Evolutionary conservation across 53 echinoderm and acorn worm genomes (phyloP).

Genomic region (Zoroaster sp.): DNA sequence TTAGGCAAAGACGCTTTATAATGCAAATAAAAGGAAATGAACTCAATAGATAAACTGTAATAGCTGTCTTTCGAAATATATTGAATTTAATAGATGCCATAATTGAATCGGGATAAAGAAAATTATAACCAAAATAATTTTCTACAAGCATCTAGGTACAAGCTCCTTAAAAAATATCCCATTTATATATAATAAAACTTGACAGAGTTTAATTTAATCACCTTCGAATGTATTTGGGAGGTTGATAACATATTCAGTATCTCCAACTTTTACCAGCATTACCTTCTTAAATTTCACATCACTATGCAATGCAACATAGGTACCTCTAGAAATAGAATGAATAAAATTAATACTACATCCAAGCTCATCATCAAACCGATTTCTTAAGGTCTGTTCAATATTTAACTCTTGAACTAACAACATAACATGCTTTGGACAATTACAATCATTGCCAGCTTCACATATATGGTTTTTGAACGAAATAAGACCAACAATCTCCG

Average conservation of each 20-base stretch:
- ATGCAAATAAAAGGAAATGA: too few relatives aligned
- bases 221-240: conserved; percentile 20
- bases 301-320: neutral
- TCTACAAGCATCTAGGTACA: too few relatives aligned
- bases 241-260: conserved; percentile 10
- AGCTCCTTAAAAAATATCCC: too few relatives aligned
- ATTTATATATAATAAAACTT: too few relatives aligned
- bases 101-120: too few relatives aligned
- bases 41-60: too few relatives aligned
- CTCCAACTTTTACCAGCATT: neutral
- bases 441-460: neutral
- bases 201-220: too few relatives aligned
- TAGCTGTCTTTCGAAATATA: too few relatives aligned
- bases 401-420: neutral
- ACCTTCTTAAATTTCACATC: neutral
- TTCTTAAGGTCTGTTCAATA: neutral
- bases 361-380: neutral
- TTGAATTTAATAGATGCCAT: too few relatives aligned
- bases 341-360: conserved; percentile 32
- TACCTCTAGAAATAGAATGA: conserved; percentile 2
- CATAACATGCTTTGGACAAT: neutral
- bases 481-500: neutral
- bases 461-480: neutral
- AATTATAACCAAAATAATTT: too few relatives aligned
- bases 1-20: too few relatives aligned